phyloP scores from a whole-genome alignment of 2,113 vertebrate species.

The Nothocercus nigrocapillus region DNA sequence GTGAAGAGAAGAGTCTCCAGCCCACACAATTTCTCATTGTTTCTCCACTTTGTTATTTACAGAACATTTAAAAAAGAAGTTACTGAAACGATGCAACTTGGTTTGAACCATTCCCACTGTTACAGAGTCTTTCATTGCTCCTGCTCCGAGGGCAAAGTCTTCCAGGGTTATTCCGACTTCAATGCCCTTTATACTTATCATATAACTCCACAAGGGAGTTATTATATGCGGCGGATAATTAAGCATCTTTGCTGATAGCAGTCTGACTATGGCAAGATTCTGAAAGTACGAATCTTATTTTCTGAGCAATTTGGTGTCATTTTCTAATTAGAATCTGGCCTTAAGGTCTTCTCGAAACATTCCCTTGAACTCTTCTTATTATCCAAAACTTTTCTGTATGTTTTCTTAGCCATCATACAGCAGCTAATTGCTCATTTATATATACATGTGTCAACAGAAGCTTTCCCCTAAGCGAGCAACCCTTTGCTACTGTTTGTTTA shows the following conservation, averaged over 20 bases:
- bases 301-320: conserved; percentile 31
- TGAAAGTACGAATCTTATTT: conserved; percentile 25
- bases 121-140: not conserved
- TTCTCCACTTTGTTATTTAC: not conserved
- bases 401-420: not conserved
- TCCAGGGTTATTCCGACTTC: conserved; percentile 40
- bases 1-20: not conserved
- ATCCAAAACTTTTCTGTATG: not conserved
- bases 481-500: not conserved
- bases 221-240: conserved; percentile 47
- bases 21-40: not conserved
- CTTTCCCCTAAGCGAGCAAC: not conserved
- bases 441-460: not conserved
- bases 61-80: not conserved
- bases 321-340: conserved; percentile 44
- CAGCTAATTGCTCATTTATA: conserved; percentile 4
- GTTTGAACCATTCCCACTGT: not conserved
- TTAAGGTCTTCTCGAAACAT: conserved; percentile 36
- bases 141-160: not conserved
- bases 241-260: conserved; percentile 59
- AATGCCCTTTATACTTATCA: conserved; percentile 31
- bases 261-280: conserved; percentile 23
- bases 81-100: not conserved
- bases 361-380: not conserved
- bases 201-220: conserved; percentile 49